Evolutionary conservation across 2,113 vertebrate genomes (phyloP), one percentile per base, ranked within the genome.

Genomic region (Sceloporus undulatus): DNA sequence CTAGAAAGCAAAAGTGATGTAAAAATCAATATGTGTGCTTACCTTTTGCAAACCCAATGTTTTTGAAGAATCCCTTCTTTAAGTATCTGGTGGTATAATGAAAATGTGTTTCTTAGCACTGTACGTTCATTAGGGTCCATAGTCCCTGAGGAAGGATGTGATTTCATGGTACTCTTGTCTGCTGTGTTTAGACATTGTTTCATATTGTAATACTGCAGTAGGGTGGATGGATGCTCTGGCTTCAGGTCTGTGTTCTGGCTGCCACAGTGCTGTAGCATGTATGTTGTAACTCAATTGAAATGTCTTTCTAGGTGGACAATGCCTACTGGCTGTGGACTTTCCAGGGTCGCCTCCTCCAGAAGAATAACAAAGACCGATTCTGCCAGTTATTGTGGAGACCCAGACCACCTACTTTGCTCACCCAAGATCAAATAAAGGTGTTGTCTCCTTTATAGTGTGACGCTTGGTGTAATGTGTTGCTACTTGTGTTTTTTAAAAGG

Each of bases 271-370:
- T 25, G 5, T 9, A 62, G 13, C 1, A 38, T 19, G 59, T 48
- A 1, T 0, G 85, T 18, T 1, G 83, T 86, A 1, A 6, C 34
- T 70, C 86, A 70, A 76, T 52, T 71, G 76, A 88, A 38, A 9
- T 85, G 13, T 1, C 85, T 88, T 54, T 0, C n/a, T n/a, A 99
- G 99, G 98, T 99, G 96, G 99, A 99, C 96, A 99, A 99, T 4
- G 99, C 99, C 0, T 99, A 98, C 94, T 99, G 99, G 99, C 96
- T 99, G 91, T 99, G 99, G 99, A 99, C 99, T 0, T 99, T 99
- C 95, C 99, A 99, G 94, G 99, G 99, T 3, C 98, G 99, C 66
- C 98, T 99, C 0, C 98, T 99, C 70, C 99, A 99, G 95, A 99
- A 99, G 87, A 99, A 99, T 94, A 99, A 97, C 95, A 99, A 98